Evolutionary conservation across 2,113 vertebrate species (phyloP).

Genomic region (Chauna torquata): DNA sequence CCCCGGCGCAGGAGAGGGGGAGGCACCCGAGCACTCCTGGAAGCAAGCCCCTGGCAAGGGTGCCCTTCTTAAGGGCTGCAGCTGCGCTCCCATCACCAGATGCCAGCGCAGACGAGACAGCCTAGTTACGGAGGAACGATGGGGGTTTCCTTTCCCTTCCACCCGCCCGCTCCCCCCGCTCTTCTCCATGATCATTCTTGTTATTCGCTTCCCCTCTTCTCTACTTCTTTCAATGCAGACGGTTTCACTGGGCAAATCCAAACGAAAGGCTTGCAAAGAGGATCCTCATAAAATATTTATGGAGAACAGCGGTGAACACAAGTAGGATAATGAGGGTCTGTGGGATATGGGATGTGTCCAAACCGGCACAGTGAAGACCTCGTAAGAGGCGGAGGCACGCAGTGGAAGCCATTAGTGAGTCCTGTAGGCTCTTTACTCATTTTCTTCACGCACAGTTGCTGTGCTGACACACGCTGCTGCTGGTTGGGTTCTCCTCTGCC

Average conservation of each 20-base stretch:
- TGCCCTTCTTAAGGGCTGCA: background rate
- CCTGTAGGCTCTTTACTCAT: slow-evolving; percentile 10
- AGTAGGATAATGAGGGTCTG: slow-evolving; percentile 71
- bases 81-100: background rate
- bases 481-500: background rate
- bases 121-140: background rate
- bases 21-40: background rate
- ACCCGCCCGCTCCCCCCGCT: background rate
- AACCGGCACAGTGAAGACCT: slow-evolving; percentile 32
- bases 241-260: slow-evolving; percentile 1
- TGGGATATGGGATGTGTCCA: slow-evolving; percentile 67
- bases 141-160: background rate
- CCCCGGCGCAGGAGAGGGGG: background rate
- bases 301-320: slow-evolving; percentile 29
- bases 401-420: slow-evolving; percentile 39
- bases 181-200: background rate
- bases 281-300: slow-evolving; percentile 73
- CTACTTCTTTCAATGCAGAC: background rate
- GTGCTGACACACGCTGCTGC: background rate
- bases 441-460: background rate
- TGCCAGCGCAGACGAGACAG: background rate
- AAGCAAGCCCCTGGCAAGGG: background rate
- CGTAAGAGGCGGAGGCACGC: background rate
- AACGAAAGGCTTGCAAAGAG: slow-evolving; percentile 50
- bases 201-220: slow-evolving; percentile 2